Base-by-base conservation (phyloP, 2,888 invertebrate genomes). In the Helicoverpa assulta region DNA sequence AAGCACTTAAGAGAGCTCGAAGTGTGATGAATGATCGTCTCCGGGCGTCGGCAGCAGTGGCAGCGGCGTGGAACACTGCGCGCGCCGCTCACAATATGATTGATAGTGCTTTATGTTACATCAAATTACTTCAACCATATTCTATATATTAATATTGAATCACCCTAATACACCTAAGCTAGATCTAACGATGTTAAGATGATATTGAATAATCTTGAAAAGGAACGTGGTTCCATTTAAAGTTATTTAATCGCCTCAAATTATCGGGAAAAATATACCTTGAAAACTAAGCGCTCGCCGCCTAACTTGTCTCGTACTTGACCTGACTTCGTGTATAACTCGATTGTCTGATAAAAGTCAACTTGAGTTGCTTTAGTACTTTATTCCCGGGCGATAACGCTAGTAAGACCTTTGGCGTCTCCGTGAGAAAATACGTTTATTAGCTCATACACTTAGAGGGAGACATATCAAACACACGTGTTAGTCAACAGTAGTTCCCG, bases 1-100 rank as follows among this genome's bases (percentile, higher is more conserved):
- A 89, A 92, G 93, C 93, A 94, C 94, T 95, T 94, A 92, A 89
- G 88, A 90, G 89, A 89, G 90, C 87, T 94, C 91, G 92, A 93
- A 94, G 92, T 93, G 92, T 95, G 95, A 95, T 94, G 93, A 92
- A 94, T 92, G 93, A 91, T 91, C 84, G 88, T 83, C 79, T 76
- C 72, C 64, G 61, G 75, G 82, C 67, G 80, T 75, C 71, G 67
- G 82, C 65, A 79, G 82, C 80, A 83, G 79, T 77, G 85, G 88
- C 89, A 86, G 81, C 87, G 88, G 85, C 84, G 85, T 90, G 91
- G 90, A 91, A 91, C 92, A 89, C 77, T 88, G 90, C 89, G 84
- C 86, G 84, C 84, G 81, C 70, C 78, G 64, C 76, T 83, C 82
- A 78, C 79, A 77, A 92, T 73, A 76, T 94, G 95, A 95, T 95